Conservation (phyloP, 2,888 invertebrate species). For the Diarsia mendica region DNA sequence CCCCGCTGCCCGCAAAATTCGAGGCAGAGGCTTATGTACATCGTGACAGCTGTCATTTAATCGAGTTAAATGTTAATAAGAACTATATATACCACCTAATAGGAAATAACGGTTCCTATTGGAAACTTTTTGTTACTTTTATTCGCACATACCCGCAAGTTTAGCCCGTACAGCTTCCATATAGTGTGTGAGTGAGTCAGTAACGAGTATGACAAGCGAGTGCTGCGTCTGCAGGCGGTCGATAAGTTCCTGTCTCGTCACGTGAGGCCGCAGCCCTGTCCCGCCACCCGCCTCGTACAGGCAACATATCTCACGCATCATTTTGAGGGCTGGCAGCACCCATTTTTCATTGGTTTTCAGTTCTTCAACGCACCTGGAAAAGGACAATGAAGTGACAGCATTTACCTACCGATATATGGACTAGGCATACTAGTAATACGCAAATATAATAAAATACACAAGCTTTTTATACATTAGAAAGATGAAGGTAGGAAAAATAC, state of each 20-base stretch:
- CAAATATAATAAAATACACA: neutral
- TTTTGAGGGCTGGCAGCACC: constrained; percentile 98
- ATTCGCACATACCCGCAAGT: constrained; percentile 73
- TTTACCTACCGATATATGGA: neutral
- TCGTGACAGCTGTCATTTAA: too few relatives aligned
- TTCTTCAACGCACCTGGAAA: constrained; percentile 95
- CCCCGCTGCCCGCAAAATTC: too few relatives aligned
- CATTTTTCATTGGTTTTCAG: constrained; percentile 96
- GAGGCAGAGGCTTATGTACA: too few relatives aligned
- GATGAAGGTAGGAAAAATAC: constrained; percentile 50
- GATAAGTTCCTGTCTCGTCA: constrained; percentile 93
- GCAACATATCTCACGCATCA: constrained; percentile 98
- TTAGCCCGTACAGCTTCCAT: constrained; percentile 95
- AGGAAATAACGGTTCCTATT: neutral
- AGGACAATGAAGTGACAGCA: constrained; percentile 1
- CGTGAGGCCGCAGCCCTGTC: constrained; percentile 84
- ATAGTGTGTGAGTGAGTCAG: constrained; percentile 97
- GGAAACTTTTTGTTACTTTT: neutral
- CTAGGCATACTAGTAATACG: neutral
- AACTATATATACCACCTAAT: too few relatives aligned
- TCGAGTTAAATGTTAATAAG: too few relatives aligned
- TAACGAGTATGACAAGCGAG: constrained; percentile 97
- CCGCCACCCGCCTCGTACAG: constrained; percentile 96
- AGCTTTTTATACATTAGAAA: neutral
- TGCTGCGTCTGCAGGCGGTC: constrained; percentile 97